These are phyloP conservation scores for Lepidocolaptes lacrymiger DNA, from an alignment of 2,797 vertebrate genomes.

Conservation along the genomic window DNA sequence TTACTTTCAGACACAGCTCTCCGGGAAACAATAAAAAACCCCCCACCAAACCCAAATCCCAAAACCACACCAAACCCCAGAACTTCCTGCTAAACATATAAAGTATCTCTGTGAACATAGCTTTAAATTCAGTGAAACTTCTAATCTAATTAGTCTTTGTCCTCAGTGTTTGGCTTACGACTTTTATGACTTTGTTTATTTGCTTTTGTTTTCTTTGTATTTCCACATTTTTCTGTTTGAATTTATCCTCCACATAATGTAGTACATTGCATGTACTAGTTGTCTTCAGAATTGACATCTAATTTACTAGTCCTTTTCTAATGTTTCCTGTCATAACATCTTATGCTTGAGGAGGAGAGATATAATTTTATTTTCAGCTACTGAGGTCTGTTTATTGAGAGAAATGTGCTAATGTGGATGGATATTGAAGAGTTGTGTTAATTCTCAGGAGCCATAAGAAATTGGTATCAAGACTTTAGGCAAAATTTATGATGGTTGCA, in stretches of 20 bases:
- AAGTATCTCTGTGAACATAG: not conserved
- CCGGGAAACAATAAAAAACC: not conserved
- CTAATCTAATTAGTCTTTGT: not conserved
- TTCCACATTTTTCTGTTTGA: not conserved
- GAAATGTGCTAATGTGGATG: not conserved
- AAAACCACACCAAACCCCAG: not conserved
- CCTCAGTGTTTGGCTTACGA: not conserved
- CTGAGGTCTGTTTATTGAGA: not conserved
- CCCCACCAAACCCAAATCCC: not conserved
- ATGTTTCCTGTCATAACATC: not conserved
- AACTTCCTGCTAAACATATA: too few species aligned
- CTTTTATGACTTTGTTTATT: not conserved
- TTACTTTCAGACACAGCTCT: not conserved
- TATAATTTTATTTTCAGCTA: not conserved
- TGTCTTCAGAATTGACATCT: not conserved
- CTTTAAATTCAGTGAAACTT: not conserved
- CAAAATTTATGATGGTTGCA: not conserved
- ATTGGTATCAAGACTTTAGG: not conserved
- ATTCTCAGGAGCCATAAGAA: not conserved
- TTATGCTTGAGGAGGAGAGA: not conserved
- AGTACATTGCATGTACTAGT: not conserved
- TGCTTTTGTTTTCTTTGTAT: not conserved
- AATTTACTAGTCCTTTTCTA: not conserved
- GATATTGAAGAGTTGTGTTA: not conserved
- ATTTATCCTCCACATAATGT: not conserved